These are phyloP conservation scores for Zaprionus davidi DNA, from an alignment of 1,140 invertebrate species.

Conservation along the genomic window DNA sequence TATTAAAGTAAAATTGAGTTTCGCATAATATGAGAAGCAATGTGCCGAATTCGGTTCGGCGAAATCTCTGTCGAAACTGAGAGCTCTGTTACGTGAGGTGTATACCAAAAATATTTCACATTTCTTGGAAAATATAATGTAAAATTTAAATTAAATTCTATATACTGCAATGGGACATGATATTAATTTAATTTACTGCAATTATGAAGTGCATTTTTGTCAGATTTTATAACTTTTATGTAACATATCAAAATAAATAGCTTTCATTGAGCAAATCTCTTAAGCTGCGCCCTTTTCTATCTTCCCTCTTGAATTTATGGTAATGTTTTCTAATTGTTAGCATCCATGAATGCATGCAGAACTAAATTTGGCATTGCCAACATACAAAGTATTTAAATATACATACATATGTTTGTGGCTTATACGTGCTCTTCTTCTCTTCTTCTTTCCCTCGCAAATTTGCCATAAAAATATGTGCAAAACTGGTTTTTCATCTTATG, in stretches of 20 bases:
- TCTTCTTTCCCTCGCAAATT: slow-evolving; percentile 2
- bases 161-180: not conserved
- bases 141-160: slow-evolving; percentile 21
- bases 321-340: slow-evolving; percentile 58
- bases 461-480: slow-evolving; percentile 57
- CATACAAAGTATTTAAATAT: slow-evolving; percentile 10
- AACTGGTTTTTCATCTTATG: slow-evolving; percentile 75
- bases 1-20: slow-evolving; percentile 45
- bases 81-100: slow-evolving; percentile 10
- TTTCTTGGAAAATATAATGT: not conserved
- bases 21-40: slow-evolving; percentile 11
- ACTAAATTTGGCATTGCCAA: slow-evolving; percentile 34
- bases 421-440: not conserved
- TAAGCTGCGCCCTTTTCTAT: not conserved
- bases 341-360: slow-evolving; percentile 30
- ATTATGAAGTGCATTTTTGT: too few relatives aligned
- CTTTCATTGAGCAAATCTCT: not conserved
- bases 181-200: not conserved
- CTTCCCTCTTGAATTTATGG: not conserved
- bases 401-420: slow-evolving; percentile 42
- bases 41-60: not conserved
- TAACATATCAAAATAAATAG: not conserved
- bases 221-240: too few relatives aligned
- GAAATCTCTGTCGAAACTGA: slow-evolving; percentile 6
- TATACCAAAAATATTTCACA: not conserved